Base-by-base conservation (phyloP, 2,113 vertebrate genomes). In the Onychostruthus taczanowskii region DNA sequence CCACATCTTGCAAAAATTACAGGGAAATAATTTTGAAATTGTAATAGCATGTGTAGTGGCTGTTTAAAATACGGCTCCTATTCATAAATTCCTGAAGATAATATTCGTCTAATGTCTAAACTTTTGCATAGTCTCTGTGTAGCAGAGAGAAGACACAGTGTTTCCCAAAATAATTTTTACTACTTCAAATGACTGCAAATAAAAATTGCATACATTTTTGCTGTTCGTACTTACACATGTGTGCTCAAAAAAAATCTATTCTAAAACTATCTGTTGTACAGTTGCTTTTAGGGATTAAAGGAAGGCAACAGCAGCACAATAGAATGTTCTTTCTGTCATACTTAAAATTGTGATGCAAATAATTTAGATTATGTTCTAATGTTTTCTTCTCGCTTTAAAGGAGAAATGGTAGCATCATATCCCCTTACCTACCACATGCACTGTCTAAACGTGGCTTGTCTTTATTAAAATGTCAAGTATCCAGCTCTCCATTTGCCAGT, bases 331-430 rank as follows among this genome's bases (percentile, higher is more conserved):
- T 83, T 79, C 91, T 91, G 63, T 89, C 78, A 46, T 95, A 85
- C 94, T 95, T 96, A 69, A 94, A 76, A 66, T 61, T 55, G 20
- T 47, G 82, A 59, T 96, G 84, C 87, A 91, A 96, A 94, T 96
- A 87, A 96, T 94, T 94, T 95, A 55, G 46, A 6, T 91, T 61
- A 17, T 49, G 24, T 70, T 88, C 50, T 59, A 90, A 1, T 85
- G 64, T 87, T 74, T 91, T 79, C 43, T 89, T 35, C 74, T 76
- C 21, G 6, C 80, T 82, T 79, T 33, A 72, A 63, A 46, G 20
- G 77, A 79, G 49, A 66, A 69, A 58, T 55, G 53, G 35, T 35
- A 83, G 24, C 37, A 72, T 44, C 37, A 10, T 17, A 2, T 33
- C 21, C 43, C 19, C 24, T 46, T 68, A 30, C 66, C 61, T 61